phyloP scores from a whole-genome alignment of 1,140 invertebrate species.

The Bombus pyrosoma region DNA sequence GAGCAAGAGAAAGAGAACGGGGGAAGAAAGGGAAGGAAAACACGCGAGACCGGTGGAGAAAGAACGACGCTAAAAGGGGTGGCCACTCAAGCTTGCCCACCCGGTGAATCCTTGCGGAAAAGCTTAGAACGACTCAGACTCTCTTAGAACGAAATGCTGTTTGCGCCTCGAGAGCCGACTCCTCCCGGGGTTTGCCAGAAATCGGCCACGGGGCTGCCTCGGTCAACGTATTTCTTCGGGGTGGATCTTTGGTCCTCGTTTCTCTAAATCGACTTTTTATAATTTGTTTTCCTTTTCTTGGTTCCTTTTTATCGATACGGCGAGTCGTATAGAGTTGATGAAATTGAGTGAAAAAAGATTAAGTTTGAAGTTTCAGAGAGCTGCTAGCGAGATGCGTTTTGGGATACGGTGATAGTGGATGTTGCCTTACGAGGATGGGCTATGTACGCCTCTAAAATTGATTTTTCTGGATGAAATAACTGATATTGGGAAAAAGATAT shows the following conservation, averaged over 20 bases:
- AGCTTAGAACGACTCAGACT: conserved; percentile 72
- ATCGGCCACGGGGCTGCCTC: background rate
- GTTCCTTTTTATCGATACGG: background rate
- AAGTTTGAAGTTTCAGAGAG: no score
- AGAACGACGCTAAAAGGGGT: conserved; percentile 63
- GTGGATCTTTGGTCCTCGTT: background rate
- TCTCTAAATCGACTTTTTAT: background rate
- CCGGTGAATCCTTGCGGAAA: conserved; percentile 76
- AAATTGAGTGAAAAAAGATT: no score
- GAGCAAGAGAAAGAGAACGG: no score
- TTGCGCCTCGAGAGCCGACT: conserved; percentile 57
- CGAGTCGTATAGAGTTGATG: no score
- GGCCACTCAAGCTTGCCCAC: conserved; percentile 50
- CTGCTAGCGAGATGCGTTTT: no score
- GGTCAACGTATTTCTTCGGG: background rate
- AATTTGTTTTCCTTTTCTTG: background rate
- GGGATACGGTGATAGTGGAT: no score
- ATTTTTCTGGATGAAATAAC: no score
- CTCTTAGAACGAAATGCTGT: conserved; percentile 67
- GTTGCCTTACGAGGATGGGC: no score
- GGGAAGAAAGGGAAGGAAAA: background rate
- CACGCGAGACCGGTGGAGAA: conserved; percentile 18
- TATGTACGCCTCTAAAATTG: no score
- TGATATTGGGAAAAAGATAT: no score
- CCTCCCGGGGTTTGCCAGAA: conserved; percentile 20